Evolutionary conservation across 2,888 invertebrate species (phyloP).

Genomic region (Macaria notata): DNA sequence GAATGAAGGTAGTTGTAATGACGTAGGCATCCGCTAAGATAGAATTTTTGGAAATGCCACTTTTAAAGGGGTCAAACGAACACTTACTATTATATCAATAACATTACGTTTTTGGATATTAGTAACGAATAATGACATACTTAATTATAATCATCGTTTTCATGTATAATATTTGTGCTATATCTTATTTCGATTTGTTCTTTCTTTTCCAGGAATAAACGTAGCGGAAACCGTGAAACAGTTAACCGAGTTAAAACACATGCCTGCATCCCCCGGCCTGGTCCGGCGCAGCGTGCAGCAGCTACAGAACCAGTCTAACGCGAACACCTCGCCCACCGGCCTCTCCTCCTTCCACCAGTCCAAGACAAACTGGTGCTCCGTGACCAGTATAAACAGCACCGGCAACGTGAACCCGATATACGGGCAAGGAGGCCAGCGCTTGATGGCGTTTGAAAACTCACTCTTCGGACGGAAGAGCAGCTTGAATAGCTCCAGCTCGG

Average conservation of each 20-base stretch:
- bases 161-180: too few species aligned
- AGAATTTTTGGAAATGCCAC: too few species aligned
- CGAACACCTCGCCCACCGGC: slow-evolving; percentile 45
- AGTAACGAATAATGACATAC: too few species aligned
- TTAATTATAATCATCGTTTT: too few species aligned
- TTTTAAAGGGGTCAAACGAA: too few species aligned
- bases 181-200: background rate
- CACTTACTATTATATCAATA: too few species aligned
- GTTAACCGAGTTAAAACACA: slow-evolving; percentile 91
- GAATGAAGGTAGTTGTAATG: too few species aligned
- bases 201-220: slow-evolving; percentile 71
- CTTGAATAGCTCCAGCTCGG: slow-evolving; percentile 63
- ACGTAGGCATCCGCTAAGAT: too few species aligned
- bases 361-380: slow-evolving; percentile 65
- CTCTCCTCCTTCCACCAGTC: slow-evolving; percentile 63
- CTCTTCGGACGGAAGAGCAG: slow-evolving; percentile 75
- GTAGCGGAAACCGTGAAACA: slow-evolving; percentile 95
- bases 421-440: slow-evolving; percentile 70
- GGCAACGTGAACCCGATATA: slow-evolving; percentile 77
- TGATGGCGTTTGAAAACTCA: slow-evolving; percentile 70
- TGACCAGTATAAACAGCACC: slow-evolving; percentile 60
- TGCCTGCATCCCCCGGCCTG: slow-evolving; percentile 92
- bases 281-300: slow-evolving; percentile 80
- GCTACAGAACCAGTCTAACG: slow-evolving; percentile 49
- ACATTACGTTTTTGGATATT: too few species aligned